Percentiles rank a stretch among this genome's conserved stretches.
These are phyloP conservation scores for Parazoanthus atlanticus DNA, from an alignment of 92 coral and sea anemone species.

Conservation along the genomic window DNA sequence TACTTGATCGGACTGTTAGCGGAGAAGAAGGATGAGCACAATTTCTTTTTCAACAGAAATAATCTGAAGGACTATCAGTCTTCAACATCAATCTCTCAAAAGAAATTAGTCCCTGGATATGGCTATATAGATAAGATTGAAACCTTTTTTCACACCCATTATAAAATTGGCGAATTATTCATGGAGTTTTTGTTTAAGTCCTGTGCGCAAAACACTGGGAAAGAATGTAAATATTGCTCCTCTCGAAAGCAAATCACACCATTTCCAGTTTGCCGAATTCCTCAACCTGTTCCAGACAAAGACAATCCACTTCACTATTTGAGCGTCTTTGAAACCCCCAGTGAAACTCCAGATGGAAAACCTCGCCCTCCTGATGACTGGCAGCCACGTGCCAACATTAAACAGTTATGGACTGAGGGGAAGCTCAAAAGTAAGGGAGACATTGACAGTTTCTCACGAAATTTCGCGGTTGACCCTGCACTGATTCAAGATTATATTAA, in stretches of 20 bases:
- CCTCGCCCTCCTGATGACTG: slow-evolving; percentile 9
- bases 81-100: too few species aligned
- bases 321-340: too few species aligned
- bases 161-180: slow-evolving; percentile 20
- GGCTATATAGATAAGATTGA: slow-evolving; percentile 22
- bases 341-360: too few species aligned
- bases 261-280: too few species aligned
- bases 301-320: too few species aligned
- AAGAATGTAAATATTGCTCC: slow-evolving; percentile 6
- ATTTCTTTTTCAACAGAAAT: too few species aligned
- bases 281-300: too few species aligned
- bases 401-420: too few species aligned
- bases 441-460: too few species aligned
- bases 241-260: slow-evolving; percentile 8
- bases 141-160: slow-evolving; percentile 12
- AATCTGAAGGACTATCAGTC: too few species aligned
- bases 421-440: too few species aligned
- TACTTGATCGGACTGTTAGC: slow-evolving; percentile 13
- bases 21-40: background rate
- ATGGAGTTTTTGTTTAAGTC: background rate
- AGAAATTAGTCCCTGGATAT: slow-evolving; percentile 17
- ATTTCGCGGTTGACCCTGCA: slow-evolving; percentile 6
- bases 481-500: slow-evolving; percentile 24
- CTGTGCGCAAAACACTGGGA: slow-evolving; percentile 10
- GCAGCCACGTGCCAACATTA: slow-evolving; percentile 15